Conservation (phyloP, 2,113 vertebrate genomes). For the Neotoma lepida region DNA sequence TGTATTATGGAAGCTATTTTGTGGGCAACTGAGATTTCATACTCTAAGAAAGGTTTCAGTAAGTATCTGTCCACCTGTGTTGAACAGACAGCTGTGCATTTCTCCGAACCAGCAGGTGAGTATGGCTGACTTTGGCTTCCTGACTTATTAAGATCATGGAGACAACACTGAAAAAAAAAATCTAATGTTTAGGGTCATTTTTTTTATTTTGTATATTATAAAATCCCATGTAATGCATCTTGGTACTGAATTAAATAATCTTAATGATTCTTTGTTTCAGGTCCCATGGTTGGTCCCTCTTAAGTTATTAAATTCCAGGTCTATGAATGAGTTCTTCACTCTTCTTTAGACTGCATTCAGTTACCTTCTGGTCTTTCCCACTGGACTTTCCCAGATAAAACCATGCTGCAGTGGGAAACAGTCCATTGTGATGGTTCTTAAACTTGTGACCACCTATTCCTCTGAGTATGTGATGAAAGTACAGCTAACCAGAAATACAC, state of each 20-base stretch:
- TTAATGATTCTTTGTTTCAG: constrained; percentile 73
- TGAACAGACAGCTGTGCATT: not conserved
- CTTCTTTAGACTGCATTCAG: constrained; percentile 33
- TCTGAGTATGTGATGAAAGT: constrained; percentile 27
- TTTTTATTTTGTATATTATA: not conserved
- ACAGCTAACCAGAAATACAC: constrained; percentile 3
- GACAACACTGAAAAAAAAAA: not conserved
- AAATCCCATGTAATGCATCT: not conserved
- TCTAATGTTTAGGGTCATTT: not conserved
- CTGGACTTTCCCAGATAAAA: constrained; percentile 46
- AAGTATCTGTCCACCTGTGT: not conserved
- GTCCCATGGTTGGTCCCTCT: constrained; percentile 69
- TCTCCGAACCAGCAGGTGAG: not conserved
- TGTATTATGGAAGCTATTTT: constrained; percentile 26
- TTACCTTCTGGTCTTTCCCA: constrained; percentile 15
- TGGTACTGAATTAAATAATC: constrained; percentile 58
- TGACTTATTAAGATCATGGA: constrained; percentile 18
- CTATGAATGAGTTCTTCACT: constrained; percentile 58
- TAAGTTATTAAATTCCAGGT: constrained; percentile 58
- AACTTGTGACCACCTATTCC: not conserved
- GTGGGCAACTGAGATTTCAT: not conserved
- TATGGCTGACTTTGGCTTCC: not conserved
- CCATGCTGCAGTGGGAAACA: constrained; percentile 64
- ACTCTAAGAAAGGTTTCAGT: not conserved
- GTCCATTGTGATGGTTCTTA: not conserved